A percentile compares a stretch with the other conserved stretches of the same genome.
These are phyloP conservation scores for Actinia equina DNA, from an alignment of 64 coral and sea anemone species.

Conservation along the genomic window DNA sequence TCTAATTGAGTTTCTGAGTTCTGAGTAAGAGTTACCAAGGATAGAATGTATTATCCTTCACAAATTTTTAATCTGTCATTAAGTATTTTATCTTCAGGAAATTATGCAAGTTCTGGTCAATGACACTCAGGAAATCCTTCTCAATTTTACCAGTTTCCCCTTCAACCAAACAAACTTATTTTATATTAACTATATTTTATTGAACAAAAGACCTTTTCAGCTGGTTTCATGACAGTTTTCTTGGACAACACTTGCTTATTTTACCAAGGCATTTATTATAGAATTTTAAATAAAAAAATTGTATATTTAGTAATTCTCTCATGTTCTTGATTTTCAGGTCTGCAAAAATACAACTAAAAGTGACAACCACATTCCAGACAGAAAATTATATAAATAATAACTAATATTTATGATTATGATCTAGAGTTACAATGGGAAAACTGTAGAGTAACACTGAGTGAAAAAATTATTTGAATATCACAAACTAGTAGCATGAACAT, in stretches of 20 bases:
- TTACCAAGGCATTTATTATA: not conserved
- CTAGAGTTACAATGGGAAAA: too few relatives aligned
- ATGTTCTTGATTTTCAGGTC: not conserved
- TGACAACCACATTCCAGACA: too few relatives aligned
- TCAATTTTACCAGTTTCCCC: not conserved
- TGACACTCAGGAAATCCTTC: not conserved
- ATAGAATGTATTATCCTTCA: too few relatives aligned
- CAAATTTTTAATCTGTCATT: too few relatives aligned
- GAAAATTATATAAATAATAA: too few relatives aligned
- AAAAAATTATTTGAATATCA: too few relatives aligned
- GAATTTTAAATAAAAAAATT: not conserved
- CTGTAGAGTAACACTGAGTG: too few relatives aligned
- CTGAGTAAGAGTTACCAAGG: too few relatives aligned
- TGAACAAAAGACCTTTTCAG: constrained; percentile 3
- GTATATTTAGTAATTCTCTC: not conserved
- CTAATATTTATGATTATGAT: too few relatives aligned
- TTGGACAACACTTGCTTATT: not conserved
- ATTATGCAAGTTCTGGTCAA: not conserved
- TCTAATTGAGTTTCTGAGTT: too few relatives aligned
- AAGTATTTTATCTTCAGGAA: not conserved
- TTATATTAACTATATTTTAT: constrained; percentile 3
- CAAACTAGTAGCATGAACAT: too few relatives aligned
- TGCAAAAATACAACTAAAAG: too few relatives aligned
- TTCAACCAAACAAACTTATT: not conserved
- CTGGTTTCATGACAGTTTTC: not conserved